Conservation (phyloP, 2,797 vertebrate genomes). For the Xenops minutus region DNA sequence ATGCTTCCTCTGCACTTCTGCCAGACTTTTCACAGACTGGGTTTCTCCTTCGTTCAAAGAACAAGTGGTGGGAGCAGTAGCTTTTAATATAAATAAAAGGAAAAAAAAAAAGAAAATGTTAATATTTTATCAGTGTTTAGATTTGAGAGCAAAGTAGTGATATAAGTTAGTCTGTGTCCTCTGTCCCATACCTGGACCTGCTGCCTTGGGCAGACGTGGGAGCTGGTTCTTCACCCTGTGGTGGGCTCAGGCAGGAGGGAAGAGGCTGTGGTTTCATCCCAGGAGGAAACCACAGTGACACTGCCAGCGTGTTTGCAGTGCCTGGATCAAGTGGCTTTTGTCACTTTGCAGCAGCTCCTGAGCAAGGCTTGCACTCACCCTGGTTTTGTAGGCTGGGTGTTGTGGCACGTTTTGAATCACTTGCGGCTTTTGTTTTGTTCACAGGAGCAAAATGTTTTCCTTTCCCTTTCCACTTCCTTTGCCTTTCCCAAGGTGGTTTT, state of each 20-base stretch:
- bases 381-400: neutral
- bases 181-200: neutral
- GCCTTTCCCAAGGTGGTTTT: neutral
- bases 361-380: rapidly evolving
- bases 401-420: neutral
- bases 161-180: neutral
- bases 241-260: neutral
- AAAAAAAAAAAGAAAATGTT: neutral
- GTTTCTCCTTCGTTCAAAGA: neutral
- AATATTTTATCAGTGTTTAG: neutral
- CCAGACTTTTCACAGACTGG: neutral
- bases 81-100: neutral
- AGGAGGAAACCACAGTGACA: neutral
- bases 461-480: neutral
- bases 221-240: neutral
- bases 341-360: neutral
- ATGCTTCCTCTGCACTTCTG: neutral
- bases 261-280: neutral
- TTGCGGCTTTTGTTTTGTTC: neutral
- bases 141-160: neutral
- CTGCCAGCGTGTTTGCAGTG: neutral
- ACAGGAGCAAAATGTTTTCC: neutral
- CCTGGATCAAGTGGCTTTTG: neutral
- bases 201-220: neutral
- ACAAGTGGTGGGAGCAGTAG: neutral